These are phyloP conservation scores for Gymnocephalus cernua DNA, from an alignment of 2,113 vertebrate genomes.

Conservation along the genomic window DNA sequence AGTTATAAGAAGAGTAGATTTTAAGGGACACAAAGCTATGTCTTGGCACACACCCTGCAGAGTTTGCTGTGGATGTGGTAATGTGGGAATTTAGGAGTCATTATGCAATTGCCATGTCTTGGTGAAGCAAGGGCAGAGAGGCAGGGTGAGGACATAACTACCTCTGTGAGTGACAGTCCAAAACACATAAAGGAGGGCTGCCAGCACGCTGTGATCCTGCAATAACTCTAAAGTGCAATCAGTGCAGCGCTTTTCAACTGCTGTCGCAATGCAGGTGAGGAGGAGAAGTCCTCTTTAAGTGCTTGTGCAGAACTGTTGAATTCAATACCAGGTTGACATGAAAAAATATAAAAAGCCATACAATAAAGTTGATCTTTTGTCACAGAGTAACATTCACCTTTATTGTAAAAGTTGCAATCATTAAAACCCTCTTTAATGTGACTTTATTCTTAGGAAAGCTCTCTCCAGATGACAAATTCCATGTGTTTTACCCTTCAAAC, in stretches of 20 bases:
- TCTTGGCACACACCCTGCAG: slow-evolving; percentile 15
- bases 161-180: slow-evolving; percentile 62
- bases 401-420: slow-evolving; percentile 42
- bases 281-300: slow-evolving; percentile 50
- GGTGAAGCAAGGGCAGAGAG: slow-evolving; percentile 57
- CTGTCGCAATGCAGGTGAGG: slow-evolving; percentile 65
- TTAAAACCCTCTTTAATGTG: neutral
- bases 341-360: slow-evolving; percentile 30
- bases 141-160: slow-evolving; percentile 59
- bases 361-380: neutral
- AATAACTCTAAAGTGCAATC: slow-evolving; percentile 70
- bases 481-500: slow-evolving; percentile 96
- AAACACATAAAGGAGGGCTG: slow-evolving; percentile 65
- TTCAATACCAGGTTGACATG: slow-evolving; percentile 26
- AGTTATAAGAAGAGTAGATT: slow-evolving; percentile 13
- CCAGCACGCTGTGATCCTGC: slow-evolving; percentile 61
- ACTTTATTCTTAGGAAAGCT: neutral
- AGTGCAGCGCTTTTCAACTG: slow-evolving; percentile 38
- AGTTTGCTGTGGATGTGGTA: slow-evolving; percentile 39
- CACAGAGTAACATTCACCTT: slow-evolving; percentile 35
- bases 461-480: slow-evolving; percentile 83
- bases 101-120: slow-evolving; percentile 67
- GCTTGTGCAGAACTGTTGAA: slow-evolving; percentile 73
- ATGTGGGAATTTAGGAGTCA: slow-evolving; percentile 59
- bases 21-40: slow-evolving; percentile 17